Base-by-base conservation (phyloP, 2,797 vertebrate genomes). In the Falco naumanni region DNA sequence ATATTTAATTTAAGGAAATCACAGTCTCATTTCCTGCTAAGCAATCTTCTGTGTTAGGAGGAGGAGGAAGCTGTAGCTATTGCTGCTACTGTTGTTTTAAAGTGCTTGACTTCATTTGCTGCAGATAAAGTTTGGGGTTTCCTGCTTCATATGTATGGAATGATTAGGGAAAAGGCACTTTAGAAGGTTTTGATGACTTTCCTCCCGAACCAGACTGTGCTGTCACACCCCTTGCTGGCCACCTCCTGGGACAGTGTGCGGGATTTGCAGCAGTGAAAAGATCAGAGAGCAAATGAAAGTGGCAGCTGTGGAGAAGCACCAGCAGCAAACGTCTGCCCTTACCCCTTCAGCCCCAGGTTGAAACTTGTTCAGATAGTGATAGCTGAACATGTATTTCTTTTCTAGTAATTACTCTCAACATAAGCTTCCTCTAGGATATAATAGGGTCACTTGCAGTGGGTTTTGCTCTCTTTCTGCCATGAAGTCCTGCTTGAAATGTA, bases 181-280 rank as follows among this genome's bases (percentile, higher is more conserved):
- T 17, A 63, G 74, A 56, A 87, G 25, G 41, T 78, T 81, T 70
- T 68, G 21, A 53, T 26, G 6, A 37, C 61, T 90, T 92, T 71
- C 17, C 4, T 74, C 33, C 37, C 78, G 57, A 83, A 71, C 13
- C 6, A 31, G 41, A 16, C 70, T 82, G 17, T 87, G 71, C n/a
- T 94, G 60, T 95, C 83, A 10, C 79, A 96, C 72, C 60, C 70
- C 54, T 97, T 94, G 75, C 95, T 96, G 93, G 86, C 75, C 84
- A 56, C 63, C 86, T 81, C 66, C 86, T 87, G 80, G 53, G 50
- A 56, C 5, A 29, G 26, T 25, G 11, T 43, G 24, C 14, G n/a
- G 84, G n/a, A 66, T 93, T 65, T 81, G 59, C 51, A 33, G 34
- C 3, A 2, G 53, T 77, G 10, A 1, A 51, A 75, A 69, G 41